These are phyloP conservation scores for Nematostella vectensis DNA, from an alignment of 92 coral and sea anemone genomes.

Conservation along the genomic window DNA sequence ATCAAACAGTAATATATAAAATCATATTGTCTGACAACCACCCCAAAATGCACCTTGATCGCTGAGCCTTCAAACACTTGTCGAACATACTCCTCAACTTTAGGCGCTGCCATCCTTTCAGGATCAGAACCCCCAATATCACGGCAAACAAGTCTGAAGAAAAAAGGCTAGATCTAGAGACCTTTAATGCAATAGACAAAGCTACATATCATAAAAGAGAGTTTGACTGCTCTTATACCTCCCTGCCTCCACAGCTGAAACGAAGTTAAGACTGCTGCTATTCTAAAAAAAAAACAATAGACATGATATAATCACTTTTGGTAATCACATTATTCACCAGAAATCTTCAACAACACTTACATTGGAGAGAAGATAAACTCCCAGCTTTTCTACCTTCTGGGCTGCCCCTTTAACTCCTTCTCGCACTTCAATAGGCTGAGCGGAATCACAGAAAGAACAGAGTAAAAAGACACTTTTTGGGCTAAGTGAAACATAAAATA, in stretches of 20 bases:
- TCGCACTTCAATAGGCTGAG: slow-evolving; percentile 71
- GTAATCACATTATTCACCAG: no score
- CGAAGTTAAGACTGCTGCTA: slow-evolving; percentile 44
- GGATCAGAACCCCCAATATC: slow-evolving; percentile 99
- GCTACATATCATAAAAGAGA: neutral
- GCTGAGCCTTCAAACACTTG: slow-evolving; percentile 46
- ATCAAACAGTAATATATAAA: no score
- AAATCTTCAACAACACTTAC: no score
- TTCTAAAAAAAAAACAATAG: no score
- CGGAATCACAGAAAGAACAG: no score
- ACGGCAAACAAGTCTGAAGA: slow-evolving; percentile 62
- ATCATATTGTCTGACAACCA: no score
- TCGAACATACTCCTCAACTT: slow-evolving; percentile 57
- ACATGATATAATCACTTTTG: no score
- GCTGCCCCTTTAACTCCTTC: slow-evolving; percentile 50
- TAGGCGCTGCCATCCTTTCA: slow-evolving; percentile 84
- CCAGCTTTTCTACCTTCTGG: slow-evolving; percentile 52
- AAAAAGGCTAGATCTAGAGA: no score
- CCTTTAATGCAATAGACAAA: neutral
- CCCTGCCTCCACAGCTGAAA: slow-evolving; percentile 77
- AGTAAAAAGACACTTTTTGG: no score
- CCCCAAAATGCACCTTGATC: no score
- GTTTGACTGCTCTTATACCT: slow-evolving; percentile 24
- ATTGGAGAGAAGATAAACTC: slow-evolving; percentile 36
- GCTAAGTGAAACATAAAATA: no score